Base-by-base conservation (phyloP, 1,140 invertebrate genomes). In the Hyles euphorbiae region DNA sequence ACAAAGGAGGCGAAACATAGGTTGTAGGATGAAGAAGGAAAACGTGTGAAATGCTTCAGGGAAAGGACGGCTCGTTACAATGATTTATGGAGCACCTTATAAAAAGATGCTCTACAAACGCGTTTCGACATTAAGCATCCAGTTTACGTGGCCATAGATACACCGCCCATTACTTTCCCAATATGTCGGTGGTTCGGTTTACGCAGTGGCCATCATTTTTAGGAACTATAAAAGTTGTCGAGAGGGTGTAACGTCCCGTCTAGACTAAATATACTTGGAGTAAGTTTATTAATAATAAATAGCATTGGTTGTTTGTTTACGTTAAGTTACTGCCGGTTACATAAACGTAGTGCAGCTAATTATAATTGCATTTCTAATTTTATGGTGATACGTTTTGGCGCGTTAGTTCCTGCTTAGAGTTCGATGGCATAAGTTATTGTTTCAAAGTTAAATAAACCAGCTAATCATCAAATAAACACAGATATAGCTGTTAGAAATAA, bases 61-160 rank as follows among this genome's bases (percentile, higher is more conserved):
- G 67, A 82, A 72, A 71, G 56, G 68, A 64, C 61, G 60, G 70
- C 71, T 83, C 77, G 79, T 82, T 81, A 81, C 67, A 71, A 81
- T 85, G 80, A 85, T 85, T 83, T 83, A 85, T 82, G 73, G 68
- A 61, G 59, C 45, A 55, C 51, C 48, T 58, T 65, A 68, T 77
- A 78, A 71, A 72, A 65, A 70, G 61, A 65, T 67, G 65, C 43
- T 58, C 59, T 58, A 50, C 54, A 59, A 70, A 61, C 50, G 56
- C 43, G 47, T 58, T 58, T 46, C 47, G 46, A 56, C 51, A 47
- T 60, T 60, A 63, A 61, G 60, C 55, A 61, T 56, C 56, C 60
- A 61, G 63, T 68, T 68, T 67, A 56, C 53, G 65, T 68, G 76
- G 75, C 69, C 72, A 71, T 58, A 65, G 63, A 76, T 65, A 72